Conservation (phyloP, 2,113 vertebrate genomes). For the Silurus asotus region DNA sequence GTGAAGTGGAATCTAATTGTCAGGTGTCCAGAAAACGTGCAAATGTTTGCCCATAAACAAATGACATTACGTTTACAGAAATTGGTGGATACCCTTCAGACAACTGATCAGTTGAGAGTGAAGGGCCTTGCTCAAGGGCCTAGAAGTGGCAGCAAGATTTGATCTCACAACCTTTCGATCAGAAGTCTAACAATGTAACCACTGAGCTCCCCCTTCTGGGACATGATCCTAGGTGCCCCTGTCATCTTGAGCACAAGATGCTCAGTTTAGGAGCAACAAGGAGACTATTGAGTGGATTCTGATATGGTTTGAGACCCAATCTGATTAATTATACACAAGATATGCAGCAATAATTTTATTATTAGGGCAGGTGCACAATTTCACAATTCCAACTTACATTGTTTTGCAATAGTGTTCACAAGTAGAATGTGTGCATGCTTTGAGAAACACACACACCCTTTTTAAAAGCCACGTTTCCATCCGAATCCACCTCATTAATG, state of each 20-base stretch:
- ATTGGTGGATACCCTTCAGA: no score
- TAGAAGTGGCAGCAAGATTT: no score
- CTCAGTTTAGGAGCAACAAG: neutral
- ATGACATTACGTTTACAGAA: no score
- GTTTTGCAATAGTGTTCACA: constrained; percentile 19
- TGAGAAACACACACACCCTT: constrained; percentile 9
- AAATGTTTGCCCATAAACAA: no score
- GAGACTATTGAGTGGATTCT: neutral
- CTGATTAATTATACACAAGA: neutral
- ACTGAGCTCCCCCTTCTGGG: no score
- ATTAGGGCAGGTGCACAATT: neutral
- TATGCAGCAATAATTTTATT: neutral
- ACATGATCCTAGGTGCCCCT: neutral
- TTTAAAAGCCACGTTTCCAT: constrained; percentile 20
- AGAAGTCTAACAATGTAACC: no score
- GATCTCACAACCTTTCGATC: no score
- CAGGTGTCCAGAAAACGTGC: no score
- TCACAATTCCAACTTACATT: neutral
- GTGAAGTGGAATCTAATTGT: no score
- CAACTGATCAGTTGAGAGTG: no score
- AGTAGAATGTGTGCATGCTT: constrained; percentile 8
- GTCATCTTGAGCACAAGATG: neutral
- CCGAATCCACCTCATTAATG: constrained; percentile 54
- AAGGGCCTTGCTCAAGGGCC: no score
- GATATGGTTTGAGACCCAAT: neutral